Percentiles rank a stretch among this genome's conserved stretches.
Conservation (phyloP, 2,113 vertebrate genomes). For the Picathartes gymnocephalus region DNA sequence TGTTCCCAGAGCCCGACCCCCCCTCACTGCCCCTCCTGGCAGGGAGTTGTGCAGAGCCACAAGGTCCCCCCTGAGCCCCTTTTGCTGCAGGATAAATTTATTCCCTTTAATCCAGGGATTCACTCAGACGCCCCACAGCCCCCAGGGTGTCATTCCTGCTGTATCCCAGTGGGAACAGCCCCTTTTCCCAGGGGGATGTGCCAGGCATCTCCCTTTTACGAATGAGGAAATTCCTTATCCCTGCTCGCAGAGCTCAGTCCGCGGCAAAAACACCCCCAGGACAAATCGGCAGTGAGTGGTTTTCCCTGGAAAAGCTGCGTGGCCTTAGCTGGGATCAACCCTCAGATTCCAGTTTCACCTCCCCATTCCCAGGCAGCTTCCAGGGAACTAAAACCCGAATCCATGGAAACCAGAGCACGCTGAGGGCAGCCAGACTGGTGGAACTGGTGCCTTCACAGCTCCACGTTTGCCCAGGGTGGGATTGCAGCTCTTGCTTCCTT, state of each 20-base stretch:
- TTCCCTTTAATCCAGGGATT: not conserved
- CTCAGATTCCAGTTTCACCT: not conserved
- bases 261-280: not conserved
- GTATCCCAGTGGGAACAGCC: accelerated
- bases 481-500: not conserved
- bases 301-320: not conserved
- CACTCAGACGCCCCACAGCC: accelerated
- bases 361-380: not conserved
- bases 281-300: not conserved
- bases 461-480: accelerated
- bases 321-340: not conserved
- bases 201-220: not conserved
- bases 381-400: not conserved
- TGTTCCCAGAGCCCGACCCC: not conserved
- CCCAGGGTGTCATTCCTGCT: not conserved
- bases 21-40: not conserved
- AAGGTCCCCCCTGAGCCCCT: not conserved
- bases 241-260: not conserved
- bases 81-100: not conserved
- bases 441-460: not conserved
- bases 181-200: not conserved
- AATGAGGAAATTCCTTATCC: not conserved
- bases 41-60: not conserved
- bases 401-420: not conserved
- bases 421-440: not conserved